Percentiles rank a stretch among this genome's conserved stretches.
Conservation (phyloP, 2,113 vertebrate species). For the Rhinolophus sinicus region DNA sequence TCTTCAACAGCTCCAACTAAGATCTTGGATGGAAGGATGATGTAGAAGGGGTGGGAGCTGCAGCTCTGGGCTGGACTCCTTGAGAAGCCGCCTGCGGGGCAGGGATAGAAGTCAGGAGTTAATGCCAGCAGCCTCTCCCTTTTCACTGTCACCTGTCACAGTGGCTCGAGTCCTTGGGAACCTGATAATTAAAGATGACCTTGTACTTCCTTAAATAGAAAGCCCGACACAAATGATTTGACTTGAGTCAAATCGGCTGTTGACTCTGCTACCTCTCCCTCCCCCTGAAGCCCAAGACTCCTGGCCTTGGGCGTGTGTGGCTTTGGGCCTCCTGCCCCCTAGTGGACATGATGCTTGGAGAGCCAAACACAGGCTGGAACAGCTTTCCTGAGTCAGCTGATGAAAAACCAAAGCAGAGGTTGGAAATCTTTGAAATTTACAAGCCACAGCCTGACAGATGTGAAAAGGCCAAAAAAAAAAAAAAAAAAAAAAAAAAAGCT, state of each 20-base stretch:
- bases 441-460: not conserved
- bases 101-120: not conserved
- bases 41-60: rapidly evolving
- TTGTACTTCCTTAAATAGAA: slow-evolving; percentile 60
- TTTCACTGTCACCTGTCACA: not conserved
- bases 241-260: not conserved
- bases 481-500: not conserved
- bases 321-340: slow-evolving; percentile 49
- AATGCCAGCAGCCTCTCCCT: not conserved
- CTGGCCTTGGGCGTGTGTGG: not conserved
- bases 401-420: not conserved
- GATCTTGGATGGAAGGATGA: not conserved
- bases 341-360: not conserved
- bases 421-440: not conserved
- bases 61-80: not conserved
- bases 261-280: not conserved
- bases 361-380: too few species aligned
- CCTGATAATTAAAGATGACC: not conserved
- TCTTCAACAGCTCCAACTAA: not conserved
- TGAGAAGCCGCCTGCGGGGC: not conserved
- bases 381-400: not conserved
- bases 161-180: not conserved
- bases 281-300: not conserved
- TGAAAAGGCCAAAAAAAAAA: not conserved
- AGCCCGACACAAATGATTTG: not conserved